Evolutionary conservation across 2,113 vertebrate species (phyloP).

Genomic region (Grantiella picta): DNA sequence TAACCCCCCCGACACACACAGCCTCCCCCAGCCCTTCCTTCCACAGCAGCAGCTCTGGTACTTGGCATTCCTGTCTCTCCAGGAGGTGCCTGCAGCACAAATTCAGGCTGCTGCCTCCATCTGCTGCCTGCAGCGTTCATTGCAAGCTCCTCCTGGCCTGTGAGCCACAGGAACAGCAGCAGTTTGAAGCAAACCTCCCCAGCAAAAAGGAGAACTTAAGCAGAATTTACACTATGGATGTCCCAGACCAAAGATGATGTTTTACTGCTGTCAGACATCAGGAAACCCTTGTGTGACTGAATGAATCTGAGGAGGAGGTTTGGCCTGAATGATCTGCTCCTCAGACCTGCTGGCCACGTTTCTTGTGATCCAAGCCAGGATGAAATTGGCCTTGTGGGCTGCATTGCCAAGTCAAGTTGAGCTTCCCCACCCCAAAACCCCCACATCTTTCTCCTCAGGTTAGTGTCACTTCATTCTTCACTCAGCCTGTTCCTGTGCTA

Average conservation of each 20-base stretch:
- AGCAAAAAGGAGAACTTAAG: not conserved
- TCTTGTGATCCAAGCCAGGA: not conserved
- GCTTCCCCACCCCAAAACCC: not conserved
- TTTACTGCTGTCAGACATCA: not conserved
- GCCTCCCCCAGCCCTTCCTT: not conserved
- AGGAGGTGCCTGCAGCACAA: not conserved
- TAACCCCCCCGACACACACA: accelerated
- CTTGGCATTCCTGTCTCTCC: accelerated
- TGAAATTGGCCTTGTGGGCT: not conserved
- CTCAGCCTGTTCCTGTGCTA: too few species aligned
- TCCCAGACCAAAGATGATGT: not conserved
- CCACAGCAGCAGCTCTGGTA: not conserved
- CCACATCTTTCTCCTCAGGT: not conserved
- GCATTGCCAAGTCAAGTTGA: not conserved
- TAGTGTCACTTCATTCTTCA: not conserved
- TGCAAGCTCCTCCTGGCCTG: not conserved
- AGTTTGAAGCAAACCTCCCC: too few species aligned
- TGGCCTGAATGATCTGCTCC: not conserved
- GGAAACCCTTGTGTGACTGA: not conserved
- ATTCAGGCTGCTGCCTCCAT: not conserved
- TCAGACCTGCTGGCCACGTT: not conserved
- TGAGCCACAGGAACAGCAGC: not conserved
- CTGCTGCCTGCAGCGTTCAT: not conserved
- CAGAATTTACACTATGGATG: not conserved
- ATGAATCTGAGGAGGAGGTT: not conserved